Evolutionary conservation across 2,113 vertebrate species (phyloP), one percentile per base, ranked within the genome.

Genomic region (Atherinomorus stipes): DNA sequence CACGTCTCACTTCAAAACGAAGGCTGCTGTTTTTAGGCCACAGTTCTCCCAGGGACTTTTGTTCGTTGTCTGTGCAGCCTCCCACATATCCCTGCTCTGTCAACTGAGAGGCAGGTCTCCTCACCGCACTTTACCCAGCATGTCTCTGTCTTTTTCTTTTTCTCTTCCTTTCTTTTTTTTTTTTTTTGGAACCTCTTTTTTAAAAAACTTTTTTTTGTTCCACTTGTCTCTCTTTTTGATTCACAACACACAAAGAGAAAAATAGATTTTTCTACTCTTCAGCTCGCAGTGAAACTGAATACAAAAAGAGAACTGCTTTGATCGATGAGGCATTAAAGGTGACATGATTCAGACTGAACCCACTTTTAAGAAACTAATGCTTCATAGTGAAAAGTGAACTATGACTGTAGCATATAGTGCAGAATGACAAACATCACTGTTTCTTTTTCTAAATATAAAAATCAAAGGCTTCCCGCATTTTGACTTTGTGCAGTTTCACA

Each of bases 301-400:
- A 71, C 75, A 86, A 85, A 86, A 85, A 57, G 69, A 85, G 83
- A 83, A 76, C 45, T 71, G 15, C 80, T 89, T 87, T 89, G 88
- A 87, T 85, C 80, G 44, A 31, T 44, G 71, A 74, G 38, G 76
- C 87, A 64, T 82, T 80, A 69, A 74, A 82, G 80, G 74, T 81
- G 74, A 84, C 70, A 77, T 72, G 73, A 71, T 58, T 81, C 80
- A 87, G 59, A 73, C 44, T 61, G 22, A 84, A 31, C 64, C 74
- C 53, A 62, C 53, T 53, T 45, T 76, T 74, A 42, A 66, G 68
- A 84, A 84, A 74, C 62, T 44, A 34, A 54, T n/a, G 22, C 31
- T 59, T 83, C 52, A 71, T 22, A 23, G 28, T 77, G 64, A 74
- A 74, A 75, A 69, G 18, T 59, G 45, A 74, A 71, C 64, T 68